These are phyloP conservation scores for Drosophila rufa DNA, from an alignment of 1,140 invertebrate species.

Conservation along the genomic window DNA sequence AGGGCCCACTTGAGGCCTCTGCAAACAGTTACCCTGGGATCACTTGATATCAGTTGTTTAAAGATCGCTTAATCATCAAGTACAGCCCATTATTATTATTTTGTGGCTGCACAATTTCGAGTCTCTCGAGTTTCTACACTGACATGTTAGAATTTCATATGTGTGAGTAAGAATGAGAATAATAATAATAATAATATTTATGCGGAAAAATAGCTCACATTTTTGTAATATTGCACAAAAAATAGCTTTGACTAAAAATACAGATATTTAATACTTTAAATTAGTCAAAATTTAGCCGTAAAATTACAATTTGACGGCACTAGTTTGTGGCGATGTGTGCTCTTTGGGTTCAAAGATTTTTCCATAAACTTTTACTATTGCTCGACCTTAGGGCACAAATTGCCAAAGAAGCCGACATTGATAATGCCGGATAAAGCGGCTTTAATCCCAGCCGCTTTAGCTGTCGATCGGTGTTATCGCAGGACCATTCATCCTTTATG, in stretches of 20 bases:
- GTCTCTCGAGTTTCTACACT: background rate
- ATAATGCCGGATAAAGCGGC: conserved; percentile 26
- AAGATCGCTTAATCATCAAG: conserved; percentile 20
- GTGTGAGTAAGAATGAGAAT: background rate
- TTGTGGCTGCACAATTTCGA: background rate
- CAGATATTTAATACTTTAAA: too few relatives aligned
- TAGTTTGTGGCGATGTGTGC: too few relatives aligned
- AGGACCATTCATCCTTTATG: conserved; percentile 19
- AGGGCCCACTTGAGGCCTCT: conserved; percentile 5
- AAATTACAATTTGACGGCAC: too few relatives aligned
- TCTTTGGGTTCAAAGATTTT: conserved; percentile 1
- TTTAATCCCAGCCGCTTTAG: conserved; percentile 13
- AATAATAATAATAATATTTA: too few relatives aligned
- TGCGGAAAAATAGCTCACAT: too few relatives aligned
- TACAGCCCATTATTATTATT: background rate
- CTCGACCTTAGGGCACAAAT: background rate
- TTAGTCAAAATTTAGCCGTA: too few relatives aligned
- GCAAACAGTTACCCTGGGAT: conserved; percentile 11
- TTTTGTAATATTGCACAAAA: too few relatives aligned
- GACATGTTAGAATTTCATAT: background rate
- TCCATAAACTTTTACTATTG: conserved; percentile 21
- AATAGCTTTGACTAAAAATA: too few relatives aligned
- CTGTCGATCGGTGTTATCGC: background rate
- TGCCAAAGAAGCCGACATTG: background rate
- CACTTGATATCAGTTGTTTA: conserved; percentile 12